Conservation (phyloP, 2,797 vertebrate genomes). For the Amniataba percoides region DNA sequence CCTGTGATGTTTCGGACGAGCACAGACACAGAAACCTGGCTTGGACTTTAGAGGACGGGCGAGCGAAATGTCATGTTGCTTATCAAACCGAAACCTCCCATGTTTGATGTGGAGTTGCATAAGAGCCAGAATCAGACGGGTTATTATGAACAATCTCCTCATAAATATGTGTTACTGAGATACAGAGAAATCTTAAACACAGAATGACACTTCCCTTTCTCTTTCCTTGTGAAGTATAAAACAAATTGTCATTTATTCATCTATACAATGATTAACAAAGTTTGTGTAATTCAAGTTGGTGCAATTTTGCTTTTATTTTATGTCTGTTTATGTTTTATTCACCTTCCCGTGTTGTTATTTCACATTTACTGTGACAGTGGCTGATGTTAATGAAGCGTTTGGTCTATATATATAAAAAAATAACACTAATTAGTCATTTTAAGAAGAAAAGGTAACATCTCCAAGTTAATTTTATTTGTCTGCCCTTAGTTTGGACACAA, state of each 20-base stretch:
- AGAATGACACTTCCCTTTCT: neutral
- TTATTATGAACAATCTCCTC: neutral
- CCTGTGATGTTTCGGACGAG: conserved; percentile 14
- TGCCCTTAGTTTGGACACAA: too few relatives aligned
- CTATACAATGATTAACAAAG: too few relatives aligned
- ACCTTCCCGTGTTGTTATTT: too few relatives aligned
- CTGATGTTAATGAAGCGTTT: too few relatives aligned
- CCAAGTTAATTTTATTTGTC: too few relatives aligned
- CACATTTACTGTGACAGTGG: too few relatives aligned
- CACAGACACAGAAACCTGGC: neutral
- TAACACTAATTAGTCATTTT: too few relatives aligned
- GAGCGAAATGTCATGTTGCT: conserved; percentile 13
- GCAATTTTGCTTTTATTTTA: too few relatives aligned
- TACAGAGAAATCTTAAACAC: neutral
- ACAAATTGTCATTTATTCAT: neutral
- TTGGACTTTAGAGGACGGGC: conserved; percentile 1
- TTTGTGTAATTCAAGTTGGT: too few relatives aligned
- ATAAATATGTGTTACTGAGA: neutral
- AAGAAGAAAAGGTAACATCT: too few relatives aligned
- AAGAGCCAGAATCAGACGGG: neutral
- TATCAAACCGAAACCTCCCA: conserved; percentile 5
- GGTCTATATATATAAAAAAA: too few relatives aligned
- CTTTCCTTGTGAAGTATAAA: neutral
- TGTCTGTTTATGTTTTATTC: too few relatives aligned
- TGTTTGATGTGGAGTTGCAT: conserved; percentile 4